phyloP scores from a whole-genome alignment of 2,113 vertebrate species.

The Calyptommatus sinebrachiatus region DNA sequence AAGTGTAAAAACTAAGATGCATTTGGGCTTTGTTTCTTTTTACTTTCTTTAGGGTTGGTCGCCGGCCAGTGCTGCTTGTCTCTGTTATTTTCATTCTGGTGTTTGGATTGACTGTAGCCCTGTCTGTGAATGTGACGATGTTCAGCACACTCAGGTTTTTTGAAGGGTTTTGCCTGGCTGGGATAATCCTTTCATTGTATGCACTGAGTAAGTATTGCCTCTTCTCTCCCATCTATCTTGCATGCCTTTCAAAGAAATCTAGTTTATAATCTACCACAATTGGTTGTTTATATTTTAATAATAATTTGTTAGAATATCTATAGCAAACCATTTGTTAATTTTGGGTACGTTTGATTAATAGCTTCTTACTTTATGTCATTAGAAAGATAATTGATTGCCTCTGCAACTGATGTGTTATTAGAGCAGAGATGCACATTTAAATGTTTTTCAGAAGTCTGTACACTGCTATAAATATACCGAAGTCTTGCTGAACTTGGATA shows the following conservation, averaged over 20 bases:
- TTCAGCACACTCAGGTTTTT: slow-evolving; percentile 98
- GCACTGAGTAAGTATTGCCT: slow-evolving; percentile 85
- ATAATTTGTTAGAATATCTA: background rate
- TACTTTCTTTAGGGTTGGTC: slow-evolving; percentile 81
- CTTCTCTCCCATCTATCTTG: background rate
- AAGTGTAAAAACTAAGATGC: slow-evolving; percentile 36
- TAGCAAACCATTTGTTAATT: background rate
- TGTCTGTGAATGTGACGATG: slow-evolving; percentile 95
- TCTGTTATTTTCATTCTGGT: slow-evolving; percentile 90
- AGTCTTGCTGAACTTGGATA: background rate
- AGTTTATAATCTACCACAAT: background rate
- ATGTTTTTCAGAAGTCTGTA: background rate
- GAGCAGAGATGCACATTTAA: background rate
- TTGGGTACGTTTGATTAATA: background rate
- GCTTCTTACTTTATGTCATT: background rate
- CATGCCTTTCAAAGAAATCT: background rate
- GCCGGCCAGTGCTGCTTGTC: slow-evolving; percentile 86
- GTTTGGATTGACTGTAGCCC: slow-evolving; percentile 92
- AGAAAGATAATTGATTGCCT: background rate
- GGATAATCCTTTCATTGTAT: slow-evolving; percentile 89
- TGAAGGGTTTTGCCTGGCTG: slow-evolving; percentile 95
- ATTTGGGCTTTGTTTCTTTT: slow-evolving; percentile 7
- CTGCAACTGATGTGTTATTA: background rate
- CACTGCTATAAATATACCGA: background rate
- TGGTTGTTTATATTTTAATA: background rate